Evolutionary conservation across 2,888 invertebrate genomes (phyloP), one percentile per base, ranked within the genome.

Genomic region (Cosmia pyralina): DNA sequence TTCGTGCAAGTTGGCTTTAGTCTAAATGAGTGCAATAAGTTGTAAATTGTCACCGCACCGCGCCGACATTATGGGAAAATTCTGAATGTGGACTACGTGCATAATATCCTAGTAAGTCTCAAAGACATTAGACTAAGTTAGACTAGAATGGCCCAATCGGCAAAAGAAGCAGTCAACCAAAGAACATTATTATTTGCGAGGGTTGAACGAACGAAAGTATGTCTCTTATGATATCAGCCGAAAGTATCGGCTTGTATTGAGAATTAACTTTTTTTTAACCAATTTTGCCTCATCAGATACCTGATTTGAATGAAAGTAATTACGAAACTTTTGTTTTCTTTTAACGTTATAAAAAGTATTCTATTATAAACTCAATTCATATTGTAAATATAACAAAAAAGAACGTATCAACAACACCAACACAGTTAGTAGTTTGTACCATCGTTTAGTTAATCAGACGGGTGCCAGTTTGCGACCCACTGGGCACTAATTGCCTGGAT

Each of bases 141-240:
- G 60, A 50, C 15, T 77, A 69, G 46, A 59, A 70, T 68, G 17
- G 77, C 72, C 80, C 53, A 63, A 71, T 69, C 44, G 86, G 79
- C 72, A 69, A 68, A 66, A 46, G 19, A 72, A 69, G 75, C 85
- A 82, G 77, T 69, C 52, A 67, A 81, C 81, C 86, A 83, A 84
- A 86, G 83, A 85, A 69, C 82, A 81, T 84, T 88, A 89, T 91
- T 82, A 88, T 91, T 90, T 92, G 90, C 95, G 94, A 95, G 95
- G 95, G 94, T 93, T 94, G 95, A 95, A 93, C 89, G 95, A 94
- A 84, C 88, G 86, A 94, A 95, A 94, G 93, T 94, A 94, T 94
- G 83, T 87, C 94, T 94, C 94, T 94, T 94, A 94, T 94, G 79
- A 79, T 73, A 62, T 69, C 46, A 77, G 52, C 53, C 38, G 52